Evolutionary conservation across 1,140 invertebrate species (phyloP).

Genomic region (Mizuhopecten yessoensis): DNA sequence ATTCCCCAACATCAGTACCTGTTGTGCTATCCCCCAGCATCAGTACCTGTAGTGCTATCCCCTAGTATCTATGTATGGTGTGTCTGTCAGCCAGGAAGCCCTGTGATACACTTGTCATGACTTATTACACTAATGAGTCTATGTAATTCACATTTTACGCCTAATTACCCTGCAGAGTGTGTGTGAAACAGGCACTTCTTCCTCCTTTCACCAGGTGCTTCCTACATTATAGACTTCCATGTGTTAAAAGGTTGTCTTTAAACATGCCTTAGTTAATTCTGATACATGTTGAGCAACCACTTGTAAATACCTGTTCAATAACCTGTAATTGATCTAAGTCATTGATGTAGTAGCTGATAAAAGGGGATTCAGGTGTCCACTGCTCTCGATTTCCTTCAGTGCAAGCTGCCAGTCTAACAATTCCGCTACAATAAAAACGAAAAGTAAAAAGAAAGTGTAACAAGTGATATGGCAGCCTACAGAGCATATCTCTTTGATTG

Average conservation of each 20-base stretch:
- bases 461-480: no score
- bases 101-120: neutral
- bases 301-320: no score
- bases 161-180: neutral
- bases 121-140: conserved; percentile 34
- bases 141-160: conserved; percentile 28
- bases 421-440: no score
- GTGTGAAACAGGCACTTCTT: neutral
- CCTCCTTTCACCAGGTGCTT: neutral
- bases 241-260: neutral
- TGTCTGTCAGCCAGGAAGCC: neutral
- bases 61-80: neutral
- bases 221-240: neutral
- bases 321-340: no score
- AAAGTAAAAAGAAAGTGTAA: no score
- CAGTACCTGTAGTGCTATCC: neutral
- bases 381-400: no score
- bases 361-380: no score
- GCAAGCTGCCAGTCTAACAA: no score
- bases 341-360: no score
- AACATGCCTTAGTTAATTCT: no score
- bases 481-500: no score
- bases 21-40: neutral
- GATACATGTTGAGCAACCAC: no score
- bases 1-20: neutral